These are phyloP conservation scores for Notarius quadriscutis DNA, from an alignment of 2,113 vertebrate species.

Conservation along the genomic window DNA sequence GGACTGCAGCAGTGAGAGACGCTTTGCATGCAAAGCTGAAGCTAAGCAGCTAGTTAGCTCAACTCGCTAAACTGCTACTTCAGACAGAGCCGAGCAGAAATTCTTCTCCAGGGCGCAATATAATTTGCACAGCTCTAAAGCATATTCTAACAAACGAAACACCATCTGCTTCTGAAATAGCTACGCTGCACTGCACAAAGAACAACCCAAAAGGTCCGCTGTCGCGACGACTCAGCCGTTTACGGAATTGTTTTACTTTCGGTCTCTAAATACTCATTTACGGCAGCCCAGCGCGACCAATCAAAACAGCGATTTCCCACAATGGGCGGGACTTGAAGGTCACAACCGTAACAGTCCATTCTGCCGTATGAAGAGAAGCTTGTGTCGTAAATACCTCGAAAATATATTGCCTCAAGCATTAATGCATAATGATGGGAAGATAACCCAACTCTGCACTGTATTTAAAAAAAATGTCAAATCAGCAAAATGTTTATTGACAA, in stretches of 20 bases:
- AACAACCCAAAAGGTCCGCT: neutral
- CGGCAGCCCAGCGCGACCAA: conserved; percentile 46
- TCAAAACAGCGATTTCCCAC: neutral
- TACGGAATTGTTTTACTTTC: conserved; percentile 46
- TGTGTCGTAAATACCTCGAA: neutral
- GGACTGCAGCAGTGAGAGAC: neutral
- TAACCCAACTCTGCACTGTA: neutral
- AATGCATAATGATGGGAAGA: neutral
- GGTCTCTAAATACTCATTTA: conserved; percentile 35
- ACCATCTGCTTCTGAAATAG: neutral
- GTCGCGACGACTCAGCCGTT: neutral
- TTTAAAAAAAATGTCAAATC: too few relatives aligned
- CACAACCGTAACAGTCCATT: conserved; percentile 38
- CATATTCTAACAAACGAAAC: neutral
- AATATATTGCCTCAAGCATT: neutral
- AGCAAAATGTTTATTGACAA: neutral
- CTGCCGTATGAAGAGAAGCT: conserved; percentile 43
- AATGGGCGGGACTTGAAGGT: conserved; percentile 36
- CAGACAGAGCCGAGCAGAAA: neutral
- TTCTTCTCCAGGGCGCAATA: neutral
- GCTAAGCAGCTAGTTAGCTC: conserved; percentile 12
- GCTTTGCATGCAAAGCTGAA: neutral
- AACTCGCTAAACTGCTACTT: neutral
- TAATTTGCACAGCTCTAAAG: too few relatives aligned
- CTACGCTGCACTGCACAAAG: neutral